A percentile compares a stretch with the other conserved stretches of the same genome.
phyloP scores from a whole-genome alignment of 2,113 vertebrate species.

The Semnornis frantzii region DNA sequence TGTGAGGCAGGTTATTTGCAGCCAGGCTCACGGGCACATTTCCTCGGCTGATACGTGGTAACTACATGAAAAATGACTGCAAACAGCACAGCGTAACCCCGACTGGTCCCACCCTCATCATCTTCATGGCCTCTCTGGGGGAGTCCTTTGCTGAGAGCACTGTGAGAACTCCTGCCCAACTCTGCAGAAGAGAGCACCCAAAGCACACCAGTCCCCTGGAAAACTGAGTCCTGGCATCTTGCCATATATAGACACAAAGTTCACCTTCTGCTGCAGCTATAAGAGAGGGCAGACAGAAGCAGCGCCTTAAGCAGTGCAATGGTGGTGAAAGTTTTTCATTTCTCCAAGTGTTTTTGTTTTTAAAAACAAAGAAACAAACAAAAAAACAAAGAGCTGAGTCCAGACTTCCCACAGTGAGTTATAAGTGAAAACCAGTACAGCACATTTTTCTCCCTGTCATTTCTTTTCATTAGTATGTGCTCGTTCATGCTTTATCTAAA shows the following conservation, averaged over 20 bases:
- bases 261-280: not conserved
- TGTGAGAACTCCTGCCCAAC: not conserved
- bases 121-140: not conserved
- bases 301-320: not conserved
- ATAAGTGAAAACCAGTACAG: not conserved
- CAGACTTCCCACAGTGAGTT: not conserved
- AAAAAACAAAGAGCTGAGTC: not conserved
- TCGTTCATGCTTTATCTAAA: not conserved
- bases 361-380: not conserved
- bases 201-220: not conserved
- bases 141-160: not conserved
- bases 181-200: not conserved
- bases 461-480: not conserved
- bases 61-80: not conserved
- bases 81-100: not conserved
- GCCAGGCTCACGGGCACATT: rapidly evolving
- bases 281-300: not conserved
- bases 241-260: not conserved
- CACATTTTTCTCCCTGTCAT: not conserved
- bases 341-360: not conserved
- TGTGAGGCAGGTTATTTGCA: not conserved
- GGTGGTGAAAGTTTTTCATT: not conserved
- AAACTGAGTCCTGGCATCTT: not conserved
- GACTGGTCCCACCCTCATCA: not conserved
- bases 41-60: not conserved